phyloP scores from a whole-genome alignment of 1,140 invertebrate genomes.

The Papilio polyxenes region DNA sequence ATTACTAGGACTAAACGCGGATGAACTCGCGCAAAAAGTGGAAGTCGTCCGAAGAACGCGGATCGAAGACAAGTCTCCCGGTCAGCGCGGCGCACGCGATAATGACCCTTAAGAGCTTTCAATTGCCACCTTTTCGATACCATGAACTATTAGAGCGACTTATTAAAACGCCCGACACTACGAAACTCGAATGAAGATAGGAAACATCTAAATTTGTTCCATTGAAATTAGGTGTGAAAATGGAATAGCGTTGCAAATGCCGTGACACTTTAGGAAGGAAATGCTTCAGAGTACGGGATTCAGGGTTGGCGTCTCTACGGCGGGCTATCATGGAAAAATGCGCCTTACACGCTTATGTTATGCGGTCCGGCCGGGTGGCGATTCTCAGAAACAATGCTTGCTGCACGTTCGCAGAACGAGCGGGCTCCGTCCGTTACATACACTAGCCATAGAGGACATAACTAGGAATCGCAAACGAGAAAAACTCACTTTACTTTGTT shows the following conservation, averaged over 20 bases:
- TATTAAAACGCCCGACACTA: slow-evolving; percentile 52
- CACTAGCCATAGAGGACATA: slow-evolving; percentile 61
- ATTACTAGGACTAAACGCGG: slow-evolving; percentile 67
- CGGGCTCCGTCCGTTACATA: slow-evolving; percentile 68
- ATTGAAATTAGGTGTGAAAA: slow-evolving; percentile 28
- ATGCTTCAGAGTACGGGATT: slow-evolving; percentile 61
- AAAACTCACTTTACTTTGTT: slow-evolving; percentile 73
- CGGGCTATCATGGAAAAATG: slow-evolving; percentile 60
- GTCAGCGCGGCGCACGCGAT: slow-evolving; percentile 53
- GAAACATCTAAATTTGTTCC: slow-evolving; percentile 63
- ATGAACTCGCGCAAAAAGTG: slow-evolving; percentile 74
- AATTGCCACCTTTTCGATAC: slow-evolving; percentile 52
- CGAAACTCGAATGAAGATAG: slow-evolving; percentile 57
- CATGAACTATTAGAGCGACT: slow-evolving; percentile 61
- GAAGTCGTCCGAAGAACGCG: slow-evolving; percentile 75
- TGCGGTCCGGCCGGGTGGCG: slow-evolving; percentile 63
- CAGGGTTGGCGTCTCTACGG: slow-evolving; percentile 66
- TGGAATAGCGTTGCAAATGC: slow-evolving; percentile 61
- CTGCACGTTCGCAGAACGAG: slow-evolving; percentile 69
- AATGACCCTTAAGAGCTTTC: slow-evolving; percentile 58
- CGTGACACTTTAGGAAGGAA: slow-evolving; percentile 59
- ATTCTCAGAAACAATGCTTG: slow-evolving; percentile 76
- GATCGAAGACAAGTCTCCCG: slow-evolving; percentile 58
- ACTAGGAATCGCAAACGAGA: slow-evolving; percentile 70
- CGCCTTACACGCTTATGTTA: slow-evolving; percentile 59